Evolutionary conservation across 1,140 invertebrate genomes (phyloP).

Genomic region (Leptonema lineaticorne): DNA sequence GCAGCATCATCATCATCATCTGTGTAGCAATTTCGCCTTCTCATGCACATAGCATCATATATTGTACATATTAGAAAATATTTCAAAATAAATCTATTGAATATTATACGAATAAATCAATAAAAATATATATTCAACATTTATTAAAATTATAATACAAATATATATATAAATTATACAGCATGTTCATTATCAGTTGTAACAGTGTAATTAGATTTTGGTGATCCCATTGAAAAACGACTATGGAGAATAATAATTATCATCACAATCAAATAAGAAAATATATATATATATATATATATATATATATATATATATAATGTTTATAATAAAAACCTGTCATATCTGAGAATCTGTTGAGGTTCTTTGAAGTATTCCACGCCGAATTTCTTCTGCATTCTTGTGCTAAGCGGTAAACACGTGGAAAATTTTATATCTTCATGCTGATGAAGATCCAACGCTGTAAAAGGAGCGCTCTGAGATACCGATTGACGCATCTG

Average conservation of each 20-base stretch:
- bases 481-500: constrained; percentile 41
- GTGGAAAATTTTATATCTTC: constrained; percentile 42
- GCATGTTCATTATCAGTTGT: not conserved
- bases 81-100: too few relatives aligned
- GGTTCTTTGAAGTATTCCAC: constrained; percentile 35
- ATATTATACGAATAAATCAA: too few relatives aligned
- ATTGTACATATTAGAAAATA: too few relatives aligned
- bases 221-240: not conserved
- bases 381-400: constrained; percentile 41
- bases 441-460: constrained; percentile 43
- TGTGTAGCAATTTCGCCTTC: too few relatives aligned
- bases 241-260: not conserved
- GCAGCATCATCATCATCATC: too few relatives aligned
- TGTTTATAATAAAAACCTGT: constrained; percentile 25
- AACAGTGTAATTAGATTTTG: not conserved
- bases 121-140: too few relatives aligned
- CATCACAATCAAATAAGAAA: not conserved
- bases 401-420: constrained; percentile 38
- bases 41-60: too few relatives aligned
- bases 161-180: too few relatives aligned
- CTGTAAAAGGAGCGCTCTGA: constrained; percentile 44
- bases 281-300: not conserved
- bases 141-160: too few relatives aligned
- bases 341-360: constrained; percentile 33
- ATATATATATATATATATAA: not conserved